These are phyloP conservation scores for Bombus haemorrhoidalis DNA, from an alignment of 1,140 invertebrate species.

Conservation along the genomic window DNA sequence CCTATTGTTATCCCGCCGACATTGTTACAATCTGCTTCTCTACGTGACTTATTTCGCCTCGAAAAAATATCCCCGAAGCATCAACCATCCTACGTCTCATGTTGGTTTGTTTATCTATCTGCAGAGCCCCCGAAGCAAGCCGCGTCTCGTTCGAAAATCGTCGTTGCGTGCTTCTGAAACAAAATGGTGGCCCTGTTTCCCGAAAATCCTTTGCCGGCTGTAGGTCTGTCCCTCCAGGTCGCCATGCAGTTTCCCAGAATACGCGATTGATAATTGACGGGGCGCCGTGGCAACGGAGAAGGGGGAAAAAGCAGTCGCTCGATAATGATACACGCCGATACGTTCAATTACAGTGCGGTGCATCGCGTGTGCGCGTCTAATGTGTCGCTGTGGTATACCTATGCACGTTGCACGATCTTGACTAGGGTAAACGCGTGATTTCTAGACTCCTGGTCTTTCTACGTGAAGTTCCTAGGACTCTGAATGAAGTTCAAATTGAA, in stretches of 20 bases:
- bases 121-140: slow-evolving; percentile 6
- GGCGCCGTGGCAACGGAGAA: slow-evolving; percentile 8
- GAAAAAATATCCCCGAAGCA: slow-evolving; percentile 5
- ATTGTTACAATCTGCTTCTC: slow-evolving; percentile 51
- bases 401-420: background rate
- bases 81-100: background rate
- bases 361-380: slow-evolving; percentile 68
- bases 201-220: slow-evolving; percentile 52
- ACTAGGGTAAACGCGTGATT: background rate
- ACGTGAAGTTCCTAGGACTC: background rate
- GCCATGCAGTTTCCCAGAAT: slow-evolving; percentile 49
- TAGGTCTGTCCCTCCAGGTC: background rate
- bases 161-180: slow-evolving; percentile 61
- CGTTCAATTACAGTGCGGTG: slow-evolving; percentile 70
- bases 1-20: slow-evolving; percentile 60
- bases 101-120: slow-evolving; percentile 54
- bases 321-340: slow-evolving; percentile 66
- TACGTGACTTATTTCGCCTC: background rate
- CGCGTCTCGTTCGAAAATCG: slow-evolving; percentile 56
- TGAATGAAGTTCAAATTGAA: background rate
- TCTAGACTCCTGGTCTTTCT: background rate
- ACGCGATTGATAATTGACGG: slow-evolving; percentile 46
- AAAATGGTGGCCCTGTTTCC: slow-evolving; percentile 43
- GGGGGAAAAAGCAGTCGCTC: slow-evolving; percentile 31
- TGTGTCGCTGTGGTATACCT: slow-evolving; percentile 57